phyloP scores from a whole-genome alignment of 2,888 invertebrate genomes.

The Rhamphomyia laevipes region DNA sequence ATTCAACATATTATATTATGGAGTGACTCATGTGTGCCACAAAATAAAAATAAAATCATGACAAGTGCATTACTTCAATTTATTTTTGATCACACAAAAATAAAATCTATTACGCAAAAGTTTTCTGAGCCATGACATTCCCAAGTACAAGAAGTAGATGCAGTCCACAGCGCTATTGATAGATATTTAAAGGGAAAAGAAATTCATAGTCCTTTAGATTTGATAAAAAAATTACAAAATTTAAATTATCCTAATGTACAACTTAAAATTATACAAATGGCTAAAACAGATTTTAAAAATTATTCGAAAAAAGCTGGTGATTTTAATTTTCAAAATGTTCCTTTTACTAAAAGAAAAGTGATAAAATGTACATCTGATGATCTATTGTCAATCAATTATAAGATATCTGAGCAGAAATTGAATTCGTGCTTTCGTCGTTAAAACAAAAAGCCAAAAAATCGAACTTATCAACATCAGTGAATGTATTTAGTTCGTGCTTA shows the following conservation, averaged over 20 bases:
- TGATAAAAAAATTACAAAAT: neutral
- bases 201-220: neutral
- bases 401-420: no score
- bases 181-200: neutral
- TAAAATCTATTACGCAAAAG: neutral
- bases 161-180: neutral
- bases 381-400: neutral
- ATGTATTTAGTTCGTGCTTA: no score
- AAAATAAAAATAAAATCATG: neutral
- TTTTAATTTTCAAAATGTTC: neutral
- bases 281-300: neutral
- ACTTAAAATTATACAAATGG: neutral
- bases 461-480: no score
- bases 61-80: neutral
- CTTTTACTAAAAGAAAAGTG: neutral
- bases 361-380: neutral
- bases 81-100: neutral
- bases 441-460: no score
- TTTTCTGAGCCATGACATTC: neutral
- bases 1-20: conserved; percentile 12
- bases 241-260: neutral
- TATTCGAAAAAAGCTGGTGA: neutral
- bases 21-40: conserved; percentile 11
- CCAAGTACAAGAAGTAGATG: neutral
- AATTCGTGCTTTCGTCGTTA: no score